Conservation (phyloP, 92 coral and sea anemone species). For the Phenganax marumi region DNA sequence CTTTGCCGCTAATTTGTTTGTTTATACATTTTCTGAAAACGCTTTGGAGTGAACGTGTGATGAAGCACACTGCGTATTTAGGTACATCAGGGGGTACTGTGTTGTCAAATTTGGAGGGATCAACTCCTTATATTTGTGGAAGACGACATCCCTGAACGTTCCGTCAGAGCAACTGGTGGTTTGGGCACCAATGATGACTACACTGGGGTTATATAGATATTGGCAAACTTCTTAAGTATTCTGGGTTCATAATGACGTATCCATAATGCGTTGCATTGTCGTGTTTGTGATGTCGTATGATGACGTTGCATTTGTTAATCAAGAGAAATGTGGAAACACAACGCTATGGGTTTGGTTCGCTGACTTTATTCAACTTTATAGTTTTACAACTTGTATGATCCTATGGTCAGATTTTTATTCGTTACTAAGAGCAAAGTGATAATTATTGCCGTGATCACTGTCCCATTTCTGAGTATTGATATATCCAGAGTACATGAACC, state of each 20-base stretch:
- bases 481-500: slow-evolving; percentile 11
- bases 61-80: slow-evolving; percentile 71
- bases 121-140: slow-evolving; percentile 81
- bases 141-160: slow-evolving; percentile 39
- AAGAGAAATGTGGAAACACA: no score
- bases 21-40: slow-evolving; percentile 65
- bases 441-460: slow-evolving; percentile 2
- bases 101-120: slow-evolving; percentile 83
- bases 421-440: slow-evolving; percentile 1
- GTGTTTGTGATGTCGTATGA: background rate
- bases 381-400: background rate
- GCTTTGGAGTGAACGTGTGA: slow-evolving; percentile 75
- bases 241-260: slow-evolving; percentile 7
- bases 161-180: slow-evolving; percentile 39
- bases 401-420: background rate
- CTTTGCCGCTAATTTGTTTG: background rate
- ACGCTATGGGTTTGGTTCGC: background rate
- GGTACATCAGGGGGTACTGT: slow-evolving; percentile 73
- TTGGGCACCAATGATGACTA: slow-evolving; percentile 65
- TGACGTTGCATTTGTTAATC: no score
- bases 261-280: background rate
- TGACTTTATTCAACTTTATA: background rate
- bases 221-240: slow-evolving; percentile 51
- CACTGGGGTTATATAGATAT: slow-evolving; percentile 69
- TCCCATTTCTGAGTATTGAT: slow-evolving; percentile 10